Evolutionary conservation across 1,140 invertebrate genomes (phyloP).

Genomic region (Drosophila nikananu): DNA sequence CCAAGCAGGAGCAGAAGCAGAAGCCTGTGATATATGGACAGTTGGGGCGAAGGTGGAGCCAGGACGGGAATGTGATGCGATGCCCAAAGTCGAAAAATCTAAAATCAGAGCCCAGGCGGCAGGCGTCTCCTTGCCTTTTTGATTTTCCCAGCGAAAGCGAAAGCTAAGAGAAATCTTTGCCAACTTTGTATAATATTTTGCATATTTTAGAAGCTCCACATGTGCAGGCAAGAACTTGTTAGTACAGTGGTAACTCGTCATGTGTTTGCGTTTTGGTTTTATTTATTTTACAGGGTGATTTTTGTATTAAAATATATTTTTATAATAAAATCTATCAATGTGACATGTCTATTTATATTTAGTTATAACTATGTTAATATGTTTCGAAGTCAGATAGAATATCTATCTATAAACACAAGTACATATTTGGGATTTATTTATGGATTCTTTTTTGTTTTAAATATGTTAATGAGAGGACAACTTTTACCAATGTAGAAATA

Average conservation of each 20-base stretch:
- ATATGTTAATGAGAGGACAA: too few relatives aligned
- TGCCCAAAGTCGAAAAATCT: constrained; percentile 36
- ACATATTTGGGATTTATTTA: too few relatives aligned
- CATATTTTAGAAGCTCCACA: constrained; percentile 44
- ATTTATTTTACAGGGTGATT: neutral
- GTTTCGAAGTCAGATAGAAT: too few relatives aligned
- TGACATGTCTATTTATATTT: too few relatives aligned
- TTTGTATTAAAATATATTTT: neutral
- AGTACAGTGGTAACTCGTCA: constrained; percentile 7
- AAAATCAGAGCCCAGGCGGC: constrained; percentile 44
- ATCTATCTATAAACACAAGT: too few relatives aligned
- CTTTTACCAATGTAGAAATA: too few relatives aligned
- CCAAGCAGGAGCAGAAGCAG: neutral
- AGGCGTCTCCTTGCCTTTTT: constrained; percentile 8
- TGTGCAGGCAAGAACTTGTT: neutral
- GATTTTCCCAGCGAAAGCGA: constrained; percentile 48
- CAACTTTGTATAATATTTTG: constrained; percentile 53
- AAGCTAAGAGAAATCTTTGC: constrained; percentile 38
- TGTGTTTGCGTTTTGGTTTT: too few relatives aligned
- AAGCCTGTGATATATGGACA: constrained; percentile 16
- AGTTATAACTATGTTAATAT: too few relatives aligned
- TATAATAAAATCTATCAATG: neutral
- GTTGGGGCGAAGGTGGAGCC: constrained; percentile 9
- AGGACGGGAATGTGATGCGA: neutral
- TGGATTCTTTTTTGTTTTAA: too few relatives aligned